Conservation (phyloP, 1,140 invertebrate genomes). For the Rhynchophorus ferrugineus region DNA sequence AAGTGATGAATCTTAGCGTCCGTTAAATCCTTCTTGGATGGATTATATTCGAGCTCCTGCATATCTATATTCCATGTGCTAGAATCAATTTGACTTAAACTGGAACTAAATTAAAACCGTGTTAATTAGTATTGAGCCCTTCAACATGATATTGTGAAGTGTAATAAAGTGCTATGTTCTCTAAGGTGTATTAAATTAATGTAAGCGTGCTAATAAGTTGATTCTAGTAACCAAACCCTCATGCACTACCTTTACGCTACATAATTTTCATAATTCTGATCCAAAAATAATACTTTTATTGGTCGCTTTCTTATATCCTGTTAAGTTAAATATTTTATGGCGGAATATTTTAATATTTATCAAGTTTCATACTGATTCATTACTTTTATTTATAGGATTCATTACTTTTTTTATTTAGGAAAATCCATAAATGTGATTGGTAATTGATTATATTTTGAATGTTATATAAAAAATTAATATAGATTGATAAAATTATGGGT, state of each 20-base stretch:
- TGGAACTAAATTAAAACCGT: conserved; percentile 49
- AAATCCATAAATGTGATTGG: too few species aligned
- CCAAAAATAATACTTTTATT: background rate
- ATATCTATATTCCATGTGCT: conserved; percentile 85
- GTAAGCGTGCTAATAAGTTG: background rate
- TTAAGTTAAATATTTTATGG: too few species aligned
- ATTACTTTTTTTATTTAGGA: too few species aligned
- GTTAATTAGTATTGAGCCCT: too few species aligned
- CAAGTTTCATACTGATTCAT: too few species aligned
- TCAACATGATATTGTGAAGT: background rate
- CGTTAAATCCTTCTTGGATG: conserved; percentile 81
- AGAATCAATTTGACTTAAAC: conserved; percentile 70
- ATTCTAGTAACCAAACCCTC: background rate
- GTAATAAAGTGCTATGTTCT: background rate
- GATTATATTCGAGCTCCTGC: conserved; percentile 87
- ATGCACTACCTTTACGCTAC: background rate
- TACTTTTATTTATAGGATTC: too few species aligned
- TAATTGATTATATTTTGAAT: too few species aligned
- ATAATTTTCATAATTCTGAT: too few species aligned
- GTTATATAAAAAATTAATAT: too few species aligned
- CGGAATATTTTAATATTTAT: too few species aligned
- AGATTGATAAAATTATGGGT: too few species aligned
- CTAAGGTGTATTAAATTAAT: background rate
- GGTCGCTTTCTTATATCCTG: too few species aligned
- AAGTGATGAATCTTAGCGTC: conserved; percentile 91